phyloP scores from a whole-genome alignment of 2,797 vertebrate genomes.

The Clarias fuscus region DNA sequence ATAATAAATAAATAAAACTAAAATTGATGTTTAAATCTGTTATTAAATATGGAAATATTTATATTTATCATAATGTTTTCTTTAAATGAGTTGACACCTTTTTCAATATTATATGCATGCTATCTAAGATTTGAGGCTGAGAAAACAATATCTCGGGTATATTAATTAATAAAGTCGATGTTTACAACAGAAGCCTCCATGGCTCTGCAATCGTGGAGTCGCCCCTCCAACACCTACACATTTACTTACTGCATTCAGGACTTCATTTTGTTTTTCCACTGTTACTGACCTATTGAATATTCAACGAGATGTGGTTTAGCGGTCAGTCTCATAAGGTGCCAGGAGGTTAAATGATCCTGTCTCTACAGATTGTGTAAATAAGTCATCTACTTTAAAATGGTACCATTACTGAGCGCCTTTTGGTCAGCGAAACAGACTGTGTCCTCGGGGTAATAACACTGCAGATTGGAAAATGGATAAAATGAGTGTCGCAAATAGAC shows the following conservation, averaged over 20 bases:
- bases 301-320: neutral
- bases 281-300: neutral
- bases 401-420: neutral
- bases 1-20: no score
- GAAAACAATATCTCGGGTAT: neutral
- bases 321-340: neutral
- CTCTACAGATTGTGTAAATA: conserved; percentile 11
- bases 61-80: neutral
- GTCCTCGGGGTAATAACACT: conserved; percentile 16
- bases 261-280: neutral
- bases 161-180: neutral
- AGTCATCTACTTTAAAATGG: conserved; percentile 4
- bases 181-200: neutral
- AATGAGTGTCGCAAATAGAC: conserved; percentile 18
- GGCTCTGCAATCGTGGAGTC: neutral
- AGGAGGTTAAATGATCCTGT: neutral
- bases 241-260: neutral
- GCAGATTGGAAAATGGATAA: conserved; percentile 1
- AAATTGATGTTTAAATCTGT: neutral
- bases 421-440: neutral
- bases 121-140: neutral
- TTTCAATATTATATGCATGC: neutral
- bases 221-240: neutral
- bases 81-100: neutral
- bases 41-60: neutral